Conservation (phyloP, 2,113 vertebrate genomes). For the Pampusana beccarii region DNA sequence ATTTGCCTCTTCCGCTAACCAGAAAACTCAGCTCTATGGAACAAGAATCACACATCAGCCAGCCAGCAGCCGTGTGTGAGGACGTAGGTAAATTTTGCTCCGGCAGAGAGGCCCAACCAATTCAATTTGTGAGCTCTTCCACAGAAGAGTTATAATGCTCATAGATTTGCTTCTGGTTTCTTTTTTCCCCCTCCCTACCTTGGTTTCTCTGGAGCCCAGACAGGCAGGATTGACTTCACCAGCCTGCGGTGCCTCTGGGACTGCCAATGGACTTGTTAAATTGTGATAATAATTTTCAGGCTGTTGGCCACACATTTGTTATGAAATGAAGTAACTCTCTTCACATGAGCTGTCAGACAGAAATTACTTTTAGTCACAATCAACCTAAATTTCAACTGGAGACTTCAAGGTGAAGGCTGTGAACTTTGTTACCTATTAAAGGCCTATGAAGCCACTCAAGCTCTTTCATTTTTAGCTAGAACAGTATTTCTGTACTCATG, state of each 20-base stretch:
- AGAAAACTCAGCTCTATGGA: neutral
- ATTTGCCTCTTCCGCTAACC: neutral
- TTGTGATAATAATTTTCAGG: slow-evolving; percentile 13
- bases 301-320: slow-evolving; percentile 23
- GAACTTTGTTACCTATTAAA: neutral
- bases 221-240: neutral
- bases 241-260: neutral
- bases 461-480: neutral
- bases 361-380: slow-evolving; percentile 3
- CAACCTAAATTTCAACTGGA: slow-evolving; percentile 32
- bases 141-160: neutral
- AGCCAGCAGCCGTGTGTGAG: neutral
- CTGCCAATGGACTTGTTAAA: slow-evolving; percentile 4
- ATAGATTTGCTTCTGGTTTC: neutral
- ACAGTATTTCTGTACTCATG: neutral
- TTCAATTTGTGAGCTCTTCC: neutral
- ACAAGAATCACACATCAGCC: neutral
- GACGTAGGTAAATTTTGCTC: neutral
- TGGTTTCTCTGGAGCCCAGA: neutral
- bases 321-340: slow-evolving; percentile 4
- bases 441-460: neutral
- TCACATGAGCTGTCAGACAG: slow-evolving; percentile 38
- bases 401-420: slow-evolving; percentile 23
- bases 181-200: neutral
- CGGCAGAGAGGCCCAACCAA: neutral